Evolutionary conservation across 1,140 invertebrate genomes (phyloP), one percentile per base, ranked within the genome.

Genomic region (Brachionus koreanus): DNA sequence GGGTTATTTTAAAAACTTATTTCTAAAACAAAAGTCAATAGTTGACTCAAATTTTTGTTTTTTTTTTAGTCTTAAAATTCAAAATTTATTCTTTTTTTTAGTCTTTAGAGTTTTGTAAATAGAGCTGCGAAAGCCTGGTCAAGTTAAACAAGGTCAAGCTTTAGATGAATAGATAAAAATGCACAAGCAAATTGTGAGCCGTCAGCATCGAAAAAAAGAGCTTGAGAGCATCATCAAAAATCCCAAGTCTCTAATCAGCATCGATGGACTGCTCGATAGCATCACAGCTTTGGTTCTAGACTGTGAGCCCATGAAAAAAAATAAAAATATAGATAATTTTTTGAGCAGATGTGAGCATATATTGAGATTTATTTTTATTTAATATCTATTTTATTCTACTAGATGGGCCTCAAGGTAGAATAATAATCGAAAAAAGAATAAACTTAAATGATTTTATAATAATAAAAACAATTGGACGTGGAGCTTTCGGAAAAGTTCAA

Each of bases 401-500:
- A 98, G 97, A 98, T 93, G 93, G 94, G 87, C 90, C 91, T 67
- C 91, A 94, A 84, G 93, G 95, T 74, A 91, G 92, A 83, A 92
- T 93, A 82, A 93, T 99, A 85, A 92, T 92, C 85, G 92, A 93
- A 87, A 90, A 94, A 87, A 94, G 97, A 83, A 95, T 98, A 93
- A 95, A 95, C 90, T 93, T 93, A 77, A 93, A 94, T 87, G 97
- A 99, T 88, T 99, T 98, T 90, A 92, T 93, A 85, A 90, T 97
- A 83, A 95, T 99, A 84, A 98, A 98, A 92, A 94, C 98, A 49
- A 99, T 98, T 87, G 97, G 97, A 83, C 91, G 96, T 85, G 97
- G 97, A 84, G 96, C 97, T 84, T 99, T 98, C 90, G 97, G 97
- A 61, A 96, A 98, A 92, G 97, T 99, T 84, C 96, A 99, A 81